A percentile compares a stretch with the other conserved stretches of the same genome.
Evolutionary conservation across 1,140 invertebrate species (phyloP).

Genomic region (Drosophila parvula): DNA sequence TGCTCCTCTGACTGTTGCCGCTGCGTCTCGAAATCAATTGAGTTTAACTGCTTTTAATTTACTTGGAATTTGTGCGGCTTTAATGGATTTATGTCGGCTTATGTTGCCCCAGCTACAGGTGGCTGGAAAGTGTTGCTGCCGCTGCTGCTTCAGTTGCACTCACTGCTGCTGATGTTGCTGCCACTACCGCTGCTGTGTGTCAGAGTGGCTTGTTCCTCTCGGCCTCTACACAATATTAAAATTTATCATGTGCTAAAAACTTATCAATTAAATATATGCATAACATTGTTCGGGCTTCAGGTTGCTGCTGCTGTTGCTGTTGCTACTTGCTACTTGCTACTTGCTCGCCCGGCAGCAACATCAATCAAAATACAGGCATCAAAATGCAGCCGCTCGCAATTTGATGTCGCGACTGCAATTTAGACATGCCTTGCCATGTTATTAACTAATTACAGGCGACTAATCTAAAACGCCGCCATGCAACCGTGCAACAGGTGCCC

Average conservation of each 20-base stretch:
- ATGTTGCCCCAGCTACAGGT: conserved; percentile 54
- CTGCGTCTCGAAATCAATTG: conserved; percentile 78
- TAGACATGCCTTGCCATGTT: conserved; percentile 84
- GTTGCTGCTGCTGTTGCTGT: conserved; percentile 26
- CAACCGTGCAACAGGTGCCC: conserved; percentile 67
- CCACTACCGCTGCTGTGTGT: conserved; percentile 4
- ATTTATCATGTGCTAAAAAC: conserved; percentile 84
- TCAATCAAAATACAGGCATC: conserved; percentile 75
- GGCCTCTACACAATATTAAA: conserved; percentile 73
- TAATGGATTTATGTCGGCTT: conserved; percentile 81
- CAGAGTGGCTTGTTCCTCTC: conserved; percentile 21
- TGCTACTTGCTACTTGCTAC: conserved; percentile 19
- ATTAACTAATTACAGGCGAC: conserved; percentile 84
- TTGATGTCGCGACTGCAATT: conserved; percentile 76
- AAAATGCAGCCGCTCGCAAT: conserved; percentile 67
- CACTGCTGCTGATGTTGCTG: conserved; percentile 26
- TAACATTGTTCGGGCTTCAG: conserved; percentile 68
- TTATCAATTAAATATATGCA: conserved; percentile 84
- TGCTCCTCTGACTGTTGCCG: conserved; percentile 40
- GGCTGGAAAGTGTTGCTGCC: conserved; percentile 21
- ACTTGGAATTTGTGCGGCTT: conserved; percentile 79
- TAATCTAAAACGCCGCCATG: conserved; percentile 81
- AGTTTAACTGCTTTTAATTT: conserved; percentile 82
- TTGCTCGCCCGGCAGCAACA: conserved; percentile 65
- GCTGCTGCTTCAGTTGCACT: conserved; percentile 19